Evolutionary conservation across 2,888 invertebrate genomes (phyloP).

Genomic region (Drosophila mimica): DNA sequence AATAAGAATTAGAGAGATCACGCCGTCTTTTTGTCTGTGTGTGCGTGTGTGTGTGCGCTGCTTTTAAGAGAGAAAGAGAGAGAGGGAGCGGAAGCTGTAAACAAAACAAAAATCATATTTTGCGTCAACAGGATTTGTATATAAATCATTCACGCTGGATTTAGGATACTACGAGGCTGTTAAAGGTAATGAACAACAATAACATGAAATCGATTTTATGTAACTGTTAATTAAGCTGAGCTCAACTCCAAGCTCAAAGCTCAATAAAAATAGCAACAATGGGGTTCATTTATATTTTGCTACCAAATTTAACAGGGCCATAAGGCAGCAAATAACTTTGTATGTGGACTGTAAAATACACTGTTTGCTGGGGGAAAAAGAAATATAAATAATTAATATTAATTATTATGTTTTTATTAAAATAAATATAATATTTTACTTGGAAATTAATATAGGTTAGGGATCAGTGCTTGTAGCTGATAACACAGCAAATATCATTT

Average conservation of each 20-base stretch:
- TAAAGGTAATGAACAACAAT: conserved; percentile 79
- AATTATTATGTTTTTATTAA: too few species aligned
- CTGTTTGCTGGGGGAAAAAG: not conserved
- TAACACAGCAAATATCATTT: too few species aligned
- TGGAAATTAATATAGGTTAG: too few species aligned
- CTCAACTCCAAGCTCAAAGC: not conserved
- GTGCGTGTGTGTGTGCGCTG: conserved; percentile 26
- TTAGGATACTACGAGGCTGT: conserved; percentile 86
- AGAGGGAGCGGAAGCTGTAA: conserved; percentile 36
- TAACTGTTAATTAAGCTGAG: conserved; percentile 18
- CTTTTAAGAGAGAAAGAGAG: conserved; percentile 10
- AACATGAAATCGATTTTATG: conserved; percentile 9
- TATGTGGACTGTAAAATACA: not conserved
- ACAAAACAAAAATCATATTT: conserved; percentile 46
- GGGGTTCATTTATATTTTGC: conserved; percentile 22
- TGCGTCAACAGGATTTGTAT: conserved; percentile 55
- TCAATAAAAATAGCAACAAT: conserved; percentile 30
- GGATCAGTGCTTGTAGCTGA: too few species aligned
- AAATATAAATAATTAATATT: not conserved
- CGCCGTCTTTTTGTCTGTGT: conserved; percentile 44
- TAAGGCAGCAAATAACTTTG: not conserved
- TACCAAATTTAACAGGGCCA: conserved; percentile 28
- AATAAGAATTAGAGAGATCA: conserved; percentile 30
- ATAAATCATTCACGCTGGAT: conserved; percentile 85
- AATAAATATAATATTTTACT: too few species aligned